A percentile compares a stretch with the other conserved stretches of the same genome.
Evolutionary conservation across 2,888 invertebrate species (phyloP).

Genomic region (Eupithecia pulchellata): DNA sequence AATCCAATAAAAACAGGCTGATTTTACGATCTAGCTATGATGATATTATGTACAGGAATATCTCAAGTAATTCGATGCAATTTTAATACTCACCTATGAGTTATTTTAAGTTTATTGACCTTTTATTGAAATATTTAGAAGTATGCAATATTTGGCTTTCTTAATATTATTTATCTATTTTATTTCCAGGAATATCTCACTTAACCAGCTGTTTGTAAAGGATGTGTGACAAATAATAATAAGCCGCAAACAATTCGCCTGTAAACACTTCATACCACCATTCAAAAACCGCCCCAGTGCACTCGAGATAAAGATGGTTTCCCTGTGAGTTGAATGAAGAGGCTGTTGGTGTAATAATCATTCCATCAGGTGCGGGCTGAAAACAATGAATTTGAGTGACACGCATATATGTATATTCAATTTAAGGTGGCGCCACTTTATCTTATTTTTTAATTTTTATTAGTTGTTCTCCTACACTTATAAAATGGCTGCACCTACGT

Average conservation of each 20-base stretch:
- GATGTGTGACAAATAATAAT: conserved; percentile 26
- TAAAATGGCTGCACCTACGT: neutral
- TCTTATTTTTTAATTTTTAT: neutral
- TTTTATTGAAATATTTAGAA: too few relatives aligned
- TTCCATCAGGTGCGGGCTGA: conserved; percentile 18
- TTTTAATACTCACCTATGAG: too few relatives aligned
- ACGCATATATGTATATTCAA: conserved; percentile 9
- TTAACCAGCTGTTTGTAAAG: conserved; percentile 6
- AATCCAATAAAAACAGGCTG: too few relatives aligned
- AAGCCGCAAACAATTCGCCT: conserved; percentile 38
- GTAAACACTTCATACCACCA: conserved; percentile 32
- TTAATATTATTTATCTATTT: neutral
- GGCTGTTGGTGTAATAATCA: conserved; percentile 25
- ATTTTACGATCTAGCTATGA: too few relatives aligned
- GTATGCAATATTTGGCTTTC: too few relatives aligned
- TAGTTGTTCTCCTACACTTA: neutral
- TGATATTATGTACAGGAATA: too few relatives aligned
- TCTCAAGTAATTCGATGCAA: too few relatives aligned
- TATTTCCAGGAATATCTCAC: neutral
- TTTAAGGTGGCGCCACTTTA: conserved; percentile 2
- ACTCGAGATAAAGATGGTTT: conserved; percentile 16
- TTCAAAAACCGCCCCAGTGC: conserved; percentile 17
- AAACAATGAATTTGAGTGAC: conserved; percentile 34
- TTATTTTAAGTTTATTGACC: too few relatives aligned
- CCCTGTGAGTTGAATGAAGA: conserved; percentile 9